Evolutionary conservation across 2,888 invertebrate species (phyloP), one percentile per base, ranked within the genome.

Genomic region (Cantharis lateralis): DNA sequence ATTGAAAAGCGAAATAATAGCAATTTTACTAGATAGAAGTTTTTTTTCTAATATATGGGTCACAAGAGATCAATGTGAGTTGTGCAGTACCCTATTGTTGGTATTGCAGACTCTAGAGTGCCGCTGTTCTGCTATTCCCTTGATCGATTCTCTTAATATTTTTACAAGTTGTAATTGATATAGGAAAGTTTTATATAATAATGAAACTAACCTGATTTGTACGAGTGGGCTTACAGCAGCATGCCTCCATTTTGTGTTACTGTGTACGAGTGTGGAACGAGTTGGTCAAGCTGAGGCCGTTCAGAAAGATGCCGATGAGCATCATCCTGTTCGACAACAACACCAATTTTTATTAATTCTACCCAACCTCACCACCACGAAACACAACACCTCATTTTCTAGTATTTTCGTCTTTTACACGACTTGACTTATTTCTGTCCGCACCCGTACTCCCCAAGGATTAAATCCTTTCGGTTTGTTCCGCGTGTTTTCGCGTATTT

Each of bases 161-260:
- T 66, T 66, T 66, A 66, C n/a, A 66, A 20, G 7, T 20, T 66
- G 18, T 20, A 66, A 24, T n/a, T n/a, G 24, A 66, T 66, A 66
- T 20, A 66, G 18, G 24, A 66, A 64, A 66, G 13, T 10, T 66
- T 20, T 20, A 15, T 76, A 70, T 77, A 76, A 76, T 74, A 77
- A 64, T 15, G 63, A 78, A 81, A 85, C 87, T 86, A 85, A 88
- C 88, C 88, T 87, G 86, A 84, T 86, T 86, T 85, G 82, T 87
- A 85, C 86, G 85, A 84, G 87, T 84, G 85, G 84, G 84, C 85
- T 84, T 85, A 86, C 85, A 86, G 83, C 83, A 84, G 84, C 84
- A 84, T 85, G 82, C 84, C 84, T 84, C 85, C 85, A 85, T 85
- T 83, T 84, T 84, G 84, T 82, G 83, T 83, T 81, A 82, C 82